A percentile compares a stretch with the other conserved stretches of the same genome.
These are phyloP conservation scores for Horisme vitalbata DNA, from an alignment of 2,888 invertebrate genomes.

Conservation along the genomic window DNA sequence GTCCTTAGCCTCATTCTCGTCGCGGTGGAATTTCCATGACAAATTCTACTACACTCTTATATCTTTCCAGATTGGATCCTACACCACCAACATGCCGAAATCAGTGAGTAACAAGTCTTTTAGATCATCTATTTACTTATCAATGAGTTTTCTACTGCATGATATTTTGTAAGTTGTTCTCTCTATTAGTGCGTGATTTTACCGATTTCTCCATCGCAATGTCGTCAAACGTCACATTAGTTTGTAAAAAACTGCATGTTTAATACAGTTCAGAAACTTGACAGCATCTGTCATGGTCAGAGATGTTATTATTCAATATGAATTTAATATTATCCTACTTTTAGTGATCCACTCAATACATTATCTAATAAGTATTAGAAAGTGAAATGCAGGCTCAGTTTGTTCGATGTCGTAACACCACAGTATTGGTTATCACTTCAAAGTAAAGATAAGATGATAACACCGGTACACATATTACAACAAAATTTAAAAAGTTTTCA, in stretches of 20 bases:
- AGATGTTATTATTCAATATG: not conserved
- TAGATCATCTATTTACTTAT: not conserved
- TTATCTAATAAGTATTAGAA: slow-evolving; percentile 25
- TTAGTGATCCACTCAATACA: not conserved
- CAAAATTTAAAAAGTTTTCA: slow-evolving; percentile 15
- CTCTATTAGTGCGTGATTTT: slow-evolving; percentile 41
- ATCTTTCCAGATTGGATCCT: slow-evolving; percentile 75
- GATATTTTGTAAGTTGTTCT: slow-evolving; percentile 8
- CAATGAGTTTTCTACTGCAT: not conserved
- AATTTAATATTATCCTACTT: not conserved
- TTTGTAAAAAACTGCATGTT: slow-evolving; percentile 21
- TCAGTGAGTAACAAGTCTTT: slow-evolving; percentile 75
- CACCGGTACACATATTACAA: slow-evolving; percentile 16
- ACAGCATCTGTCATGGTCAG: not conserved
- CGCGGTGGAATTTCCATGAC: slow-evolving; percentile 48
- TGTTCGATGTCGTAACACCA: slow-evolving; percentile 42
- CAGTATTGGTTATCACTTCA: slow-evolving; percentile 43
- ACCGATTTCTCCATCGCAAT: slow-evolving; percentile 73
- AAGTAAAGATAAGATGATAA: slow-evolving; percentile 25
- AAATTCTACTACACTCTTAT: slow-evolving; percentile 52
- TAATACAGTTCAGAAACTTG: not conserved
- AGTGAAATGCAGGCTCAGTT: slow-evolving; percentile 44
- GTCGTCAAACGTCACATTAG: slow-evolving; percentile 42
- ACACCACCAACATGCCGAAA: slow-evolving; percentile 85
- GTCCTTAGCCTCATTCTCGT: slow-evolving; percentile 51